These are phyloP conservation scores for Pharmacophagus antenor DNA, from an alignment of 2,888 invertebrate genomes.

Conservation along the genomic window DNA sequence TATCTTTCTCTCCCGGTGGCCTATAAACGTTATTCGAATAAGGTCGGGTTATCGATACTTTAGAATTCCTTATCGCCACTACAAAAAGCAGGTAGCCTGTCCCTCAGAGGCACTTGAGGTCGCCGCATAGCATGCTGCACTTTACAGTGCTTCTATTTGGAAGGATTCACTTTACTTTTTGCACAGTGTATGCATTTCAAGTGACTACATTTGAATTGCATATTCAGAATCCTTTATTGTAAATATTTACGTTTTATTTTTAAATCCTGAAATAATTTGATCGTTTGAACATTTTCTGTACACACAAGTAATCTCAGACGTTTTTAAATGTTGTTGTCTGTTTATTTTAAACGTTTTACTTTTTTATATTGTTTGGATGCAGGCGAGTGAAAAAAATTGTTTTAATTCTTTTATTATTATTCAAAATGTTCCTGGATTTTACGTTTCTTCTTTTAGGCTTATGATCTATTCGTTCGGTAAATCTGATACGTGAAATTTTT, in stretches of 20 bases:
- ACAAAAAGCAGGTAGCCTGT: conserved; percentile 77
- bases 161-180: conserved; percentile 48
- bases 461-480: too few species aligned
- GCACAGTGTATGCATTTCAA: conserved; percentile 42
- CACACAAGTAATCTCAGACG: too few species aligned
- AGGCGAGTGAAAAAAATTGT: neutral
- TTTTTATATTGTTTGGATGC: neutral
- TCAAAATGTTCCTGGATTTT: too few species aligned
- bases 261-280: too few species aligned
- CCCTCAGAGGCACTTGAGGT: conserved; percentile 64
- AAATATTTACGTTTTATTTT: neutral
- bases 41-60: conserved; percentile 62
- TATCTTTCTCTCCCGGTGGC: conserved; percentile 44
- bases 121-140: conserved; percentile 42
- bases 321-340: too few species aligned
- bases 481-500: too few species aligned
- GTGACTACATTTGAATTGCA: conserved; percentile 39
- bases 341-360: neutral
- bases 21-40: conserved; percentile 57
- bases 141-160: conserved; percentile 53
- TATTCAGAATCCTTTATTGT: conserved; percentile 30
- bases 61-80: conserved; percentile 58
- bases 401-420: neutral
- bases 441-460: too few species aligned
- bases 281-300: too few species aligned